Percentiles rank a stretch among this genome's conserved stretches.
phyloP scores from a whole-genome alignment of 2,888 invertebrate genomes.

The Pycnomerus fuliginosus region DNA sequence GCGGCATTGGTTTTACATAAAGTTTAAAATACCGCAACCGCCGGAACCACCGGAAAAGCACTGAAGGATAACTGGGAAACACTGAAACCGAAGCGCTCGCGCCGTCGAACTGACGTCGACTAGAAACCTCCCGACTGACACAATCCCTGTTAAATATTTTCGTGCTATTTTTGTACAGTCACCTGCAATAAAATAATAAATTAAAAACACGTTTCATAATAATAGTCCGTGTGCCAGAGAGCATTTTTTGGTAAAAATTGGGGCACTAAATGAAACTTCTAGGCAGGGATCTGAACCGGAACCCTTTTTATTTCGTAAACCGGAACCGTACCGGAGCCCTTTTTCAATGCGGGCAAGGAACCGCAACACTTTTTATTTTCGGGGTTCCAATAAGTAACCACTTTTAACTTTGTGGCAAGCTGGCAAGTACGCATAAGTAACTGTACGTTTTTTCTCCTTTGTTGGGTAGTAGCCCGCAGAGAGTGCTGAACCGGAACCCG shows the following conservation, averaged over 20 bases:
- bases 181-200: slow-evolving; percentile 21
- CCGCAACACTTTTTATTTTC: slow-evolving; percentile 14
- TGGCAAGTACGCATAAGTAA: no score
- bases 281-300: slow-evolving; percentile 9
- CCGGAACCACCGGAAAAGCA: slow-evolving; percentile 29
- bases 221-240: no score
- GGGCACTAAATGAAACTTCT: no score
- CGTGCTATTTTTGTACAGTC: slow-evolving; percentile 18
- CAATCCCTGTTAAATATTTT: slow-evolving; percentile 26
- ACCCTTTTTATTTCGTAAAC: no score
- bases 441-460: no score
- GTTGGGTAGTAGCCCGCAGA: no score
- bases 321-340: no score
- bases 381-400: neutral
- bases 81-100: slow-evolving; percentile 30
- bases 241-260: no score
- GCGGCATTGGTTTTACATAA: slow-evolving; percentile 38
- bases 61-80: slow-evolving; percentile 36
- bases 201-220: slow-evolving; percentile 11
- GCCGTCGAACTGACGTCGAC: slow-evolving; percentile 23
- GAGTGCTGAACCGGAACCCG: no score
- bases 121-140: slow-evolving; percentile 25
- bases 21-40: slow-evolving; percentile 27
- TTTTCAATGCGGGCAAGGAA: no score
- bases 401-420: neutral